Evolutionary conservation across 2,888 invertebrate species (phyloP).

Genomic region (Leptothorax acervorum): DNA sequence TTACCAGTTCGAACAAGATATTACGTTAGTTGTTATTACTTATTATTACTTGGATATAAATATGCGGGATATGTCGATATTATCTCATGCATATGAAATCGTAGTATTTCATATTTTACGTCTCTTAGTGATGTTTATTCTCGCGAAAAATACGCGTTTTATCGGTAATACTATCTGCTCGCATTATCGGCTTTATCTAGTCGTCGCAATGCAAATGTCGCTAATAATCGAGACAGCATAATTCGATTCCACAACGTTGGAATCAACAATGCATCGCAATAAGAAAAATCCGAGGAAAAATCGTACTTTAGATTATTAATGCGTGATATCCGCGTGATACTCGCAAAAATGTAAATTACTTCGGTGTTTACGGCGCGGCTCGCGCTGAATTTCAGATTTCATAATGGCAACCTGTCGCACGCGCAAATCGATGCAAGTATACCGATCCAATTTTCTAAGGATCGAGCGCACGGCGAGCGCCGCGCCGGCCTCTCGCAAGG

Average conservation of each 20-base stretch:
- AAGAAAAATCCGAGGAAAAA: background rate
- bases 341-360: conserved; percentile 18
- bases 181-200: background rate
- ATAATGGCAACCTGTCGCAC: conserved; percentile 44
- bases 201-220: conserved; percentile 32
- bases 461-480: conserved; percentile 7
- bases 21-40: background rate
- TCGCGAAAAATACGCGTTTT: background rate
- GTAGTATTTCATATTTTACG: background rate
- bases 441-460: conserved; percentile 48
- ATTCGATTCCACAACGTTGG: conserved; percentile 14
- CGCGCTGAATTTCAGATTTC: conserved; percentile 34
- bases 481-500: conserved; percentile 40
- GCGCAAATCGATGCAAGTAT: conserved; percentile 20
- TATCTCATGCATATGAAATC: conserved; percentile 15
- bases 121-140: background rate
- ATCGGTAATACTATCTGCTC: background rate
- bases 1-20: background rate
- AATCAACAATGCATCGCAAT: background rate
- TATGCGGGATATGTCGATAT: background rate
- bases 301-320: background rate
- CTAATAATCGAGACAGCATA: background rate
- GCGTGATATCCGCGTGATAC: background rate
- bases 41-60: background rate
- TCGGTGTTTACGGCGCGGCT: background rate